Evolutionary conservation across 2,113 vertebrate genomes (phyloP), one percentile per base, ranked within the genome.

Genomic region (Deroptyus accipitrinus): DNA sequence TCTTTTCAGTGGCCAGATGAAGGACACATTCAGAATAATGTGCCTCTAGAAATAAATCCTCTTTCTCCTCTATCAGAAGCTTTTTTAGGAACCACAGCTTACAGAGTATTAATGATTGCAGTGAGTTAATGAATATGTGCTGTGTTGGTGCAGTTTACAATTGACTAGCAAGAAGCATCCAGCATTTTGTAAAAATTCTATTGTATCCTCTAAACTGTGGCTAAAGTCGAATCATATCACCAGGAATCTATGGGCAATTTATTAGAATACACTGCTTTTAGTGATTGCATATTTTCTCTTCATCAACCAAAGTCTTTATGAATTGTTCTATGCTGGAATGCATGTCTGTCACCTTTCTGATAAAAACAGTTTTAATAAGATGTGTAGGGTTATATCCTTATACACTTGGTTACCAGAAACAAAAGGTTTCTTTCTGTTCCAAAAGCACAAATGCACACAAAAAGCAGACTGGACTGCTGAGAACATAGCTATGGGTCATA

Each of bases 41-140:
- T 42, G 55, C 62, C 30, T 67, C 18, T 79, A 79, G 91, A 97
- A 95, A 83, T n/a, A 94, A 88, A 86, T 83, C 35, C 57, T 48
- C 73, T 59, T 51, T 44, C 73, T 74, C 35, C 23, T 73, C 62
- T 92, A 76, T 52, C 59, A 39, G 76, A 78, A 83, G 37, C 64
- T 83, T 66, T 17, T n/a, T 75, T 35, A 46, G 70, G 89, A 84
- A 28, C 51, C 61, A 18, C 28, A 23, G 66, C 24, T 76, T 76
- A 44, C 13, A 51, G 39, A 68, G 70, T 15, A n/a, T 63, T 88
- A 83, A 77, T 68, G 63, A 77, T 23, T 80, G 54, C 35, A 68
- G 27, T 4, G 27, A 88, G 72, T 44, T 83, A 96, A 77, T 57
- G 62, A 95, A 55, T 17, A 19, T 17, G 61, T 35, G 31, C 30